Evolutionary conservation across 2,797 vertebrate species (phyloP).

Genomic region (Tragelaphus oryx): DNA sequence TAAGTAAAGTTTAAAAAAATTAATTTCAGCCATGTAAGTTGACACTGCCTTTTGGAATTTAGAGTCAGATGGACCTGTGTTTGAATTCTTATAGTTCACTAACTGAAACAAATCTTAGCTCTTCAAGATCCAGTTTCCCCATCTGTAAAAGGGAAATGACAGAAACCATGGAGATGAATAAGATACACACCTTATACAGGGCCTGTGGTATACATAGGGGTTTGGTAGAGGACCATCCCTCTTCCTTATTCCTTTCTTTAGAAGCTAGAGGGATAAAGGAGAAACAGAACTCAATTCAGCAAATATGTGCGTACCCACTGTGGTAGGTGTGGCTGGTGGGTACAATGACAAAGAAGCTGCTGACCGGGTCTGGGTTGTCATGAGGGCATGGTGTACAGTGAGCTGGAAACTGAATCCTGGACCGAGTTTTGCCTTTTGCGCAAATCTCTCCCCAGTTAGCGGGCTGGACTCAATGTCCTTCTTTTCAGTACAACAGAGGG

Average conservation of each 20-base stretch:
- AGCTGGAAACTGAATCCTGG: background rate
- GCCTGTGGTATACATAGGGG: background rate
- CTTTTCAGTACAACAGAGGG: background rate
- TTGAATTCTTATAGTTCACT: background rate
- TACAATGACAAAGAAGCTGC: background rate
- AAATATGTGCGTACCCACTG: background rate
- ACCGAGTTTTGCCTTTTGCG: background rate
- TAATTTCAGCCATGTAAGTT: background rate
- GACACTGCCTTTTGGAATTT: background rate
- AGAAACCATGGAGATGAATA: background rate
- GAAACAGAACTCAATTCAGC: background rate
- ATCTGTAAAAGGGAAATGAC: background rate
- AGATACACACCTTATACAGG: too few relatives aligned
- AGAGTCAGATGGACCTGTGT: background rate
- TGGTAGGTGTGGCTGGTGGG: too few relatives aligned
- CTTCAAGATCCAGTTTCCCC: background rate
- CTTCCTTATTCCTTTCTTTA: background rate
- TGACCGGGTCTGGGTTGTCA: background rate
- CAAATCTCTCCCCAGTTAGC: background rate
- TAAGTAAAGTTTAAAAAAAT: background rate
- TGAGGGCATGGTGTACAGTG: background rate
- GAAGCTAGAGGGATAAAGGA: background rate
- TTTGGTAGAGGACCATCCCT: background rate
- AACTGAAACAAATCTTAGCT: background rate
- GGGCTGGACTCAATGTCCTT: background rate